Evolutionary conservation across 2,797 vertebrate species (phyloP).

Genomic region (Onychomys arenicola): DNA sequence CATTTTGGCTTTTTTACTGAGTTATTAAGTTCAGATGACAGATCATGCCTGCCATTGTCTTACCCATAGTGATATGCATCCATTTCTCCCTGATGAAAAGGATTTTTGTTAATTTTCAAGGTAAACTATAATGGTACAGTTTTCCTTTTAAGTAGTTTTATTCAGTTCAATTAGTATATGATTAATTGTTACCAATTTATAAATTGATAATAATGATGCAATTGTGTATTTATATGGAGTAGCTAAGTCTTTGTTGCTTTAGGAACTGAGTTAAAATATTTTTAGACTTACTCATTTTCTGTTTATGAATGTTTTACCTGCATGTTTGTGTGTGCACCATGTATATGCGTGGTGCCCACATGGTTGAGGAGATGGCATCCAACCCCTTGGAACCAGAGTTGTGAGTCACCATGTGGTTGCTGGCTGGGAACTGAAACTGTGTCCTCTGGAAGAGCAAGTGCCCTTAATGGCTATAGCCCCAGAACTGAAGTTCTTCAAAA

Average conservation of each 20-base stretch:
- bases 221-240: not conserved
- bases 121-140: not conserved
- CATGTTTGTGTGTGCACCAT: not conserved
- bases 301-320: not conserved
- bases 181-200: not conserved
- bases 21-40: not conserved
- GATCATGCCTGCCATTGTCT: not conserved
- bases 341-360: not conserved
- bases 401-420: not conserved
- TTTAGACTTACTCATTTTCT: not conserved
- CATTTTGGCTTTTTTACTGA: slow-evolving; percentile 2
- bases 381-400: not conserved
- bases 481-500: not conserved
- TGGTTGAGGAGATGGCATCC: not conserved
- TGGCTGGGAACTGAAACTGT: not conserved
- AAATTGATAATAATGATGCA: slow-evolving; percentile 33
- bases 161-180: not conserved
- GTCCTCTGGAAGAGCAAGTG: not conserved
- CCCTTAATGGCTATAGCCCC: no score
- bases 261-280: not conserved
- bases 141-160: slow-evolving; percentile 27
- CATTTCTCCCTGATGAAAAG: not conserved
- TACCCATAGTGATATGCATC: not conserved
- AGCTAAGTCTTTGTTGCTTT: slow-evolving; percentile 5
- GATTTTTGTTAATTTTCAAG: not conserved